phyloP scores from a whole-genome alignment of 2,797 vertebrate species.

The Neomorphus geoffroyi region DNA sequence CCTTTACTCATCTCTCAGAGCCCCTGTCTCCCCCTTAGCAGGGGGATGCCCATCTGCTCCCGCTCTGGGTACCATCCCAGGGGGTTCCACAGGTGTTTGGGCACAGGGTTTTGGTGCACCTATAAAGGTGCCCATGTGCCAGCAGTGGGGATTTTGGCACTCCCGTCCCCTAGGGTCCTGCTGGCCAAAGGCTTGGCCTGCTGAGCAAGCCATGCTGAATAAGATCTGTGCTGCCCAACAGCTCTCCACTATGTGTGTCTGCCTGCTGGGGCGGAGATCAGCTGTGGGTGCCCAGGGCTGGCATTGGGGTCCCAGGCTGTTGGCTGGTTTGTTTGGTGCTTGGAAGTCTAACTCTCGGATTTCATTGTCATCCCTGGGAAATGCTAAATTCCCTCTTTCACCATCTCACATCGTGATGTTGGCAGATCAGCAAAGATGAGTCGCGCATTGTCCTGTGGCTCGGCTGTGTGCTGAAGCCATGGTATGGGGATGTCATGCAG shows the following conservation, averaged over 20 bases:
- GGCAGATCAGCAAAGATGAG: background rate
- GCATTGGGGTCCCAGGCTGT: background rate
- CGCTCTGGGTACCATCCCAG: too few species aligned
- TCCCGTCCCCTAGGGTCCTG: background rate
- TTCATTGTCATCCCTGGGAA: background rate
- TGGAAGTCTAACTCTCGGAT: background rate
- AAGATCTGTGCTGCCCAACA: background rate
- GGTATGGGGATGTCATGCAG: background rate
- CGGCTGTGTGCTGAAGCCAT: background rate
- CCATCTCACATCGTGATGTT: background rate
- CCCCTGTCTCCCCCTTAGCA: rapidly evolving
- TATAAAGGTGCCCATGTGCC: rapidly evolving
- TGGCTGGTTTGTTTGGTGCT: background rate
- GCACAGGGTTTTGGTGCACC: background rate
- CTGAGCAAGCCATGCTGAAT: rapidly evolving
- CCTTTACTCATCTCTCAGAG: background rate
- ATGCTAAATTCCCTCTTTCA: background rate
- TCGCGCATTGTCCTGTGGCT: background rate
- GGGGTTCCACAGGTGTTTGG: too few species aligned
- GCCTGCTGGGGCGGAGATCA: background rate
- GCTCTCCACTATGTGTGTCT: background rate
- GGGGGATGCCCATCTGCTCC: background rate
- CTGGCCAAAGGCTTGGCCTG: background rate
- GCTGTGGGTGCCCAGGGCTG: background rate
- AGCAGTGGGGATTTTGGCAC: background rate